phyloP scores from a whole-genome alignment of 2,888 invertebrate genomes.

The Sclerodermus sp. region DNA sequence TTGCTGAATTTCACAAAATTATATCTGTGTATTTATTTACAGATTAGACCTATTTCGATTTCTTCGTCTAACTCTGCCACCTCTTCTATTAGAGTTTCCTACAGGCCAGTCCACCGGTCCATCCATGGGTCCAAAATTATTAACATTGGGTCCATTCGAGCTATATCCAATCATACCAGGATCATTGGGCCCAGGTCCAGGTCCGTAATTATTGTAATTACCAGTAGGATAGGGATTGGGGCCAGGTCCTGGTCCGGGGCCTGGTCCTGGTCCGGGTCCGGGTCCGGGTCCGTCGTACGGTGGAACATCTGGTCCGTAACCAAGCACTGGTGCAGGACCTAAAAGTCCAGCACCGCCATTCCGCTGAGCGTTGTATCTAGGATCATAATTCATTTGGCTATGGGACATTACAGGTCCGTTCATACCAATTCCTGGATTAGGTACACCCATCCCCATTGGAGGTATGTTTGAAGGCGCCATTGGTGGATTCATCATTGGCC shows the following conservation, averaged over 20 bases:
- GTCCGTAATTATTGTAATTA: constrained; percentile 36
- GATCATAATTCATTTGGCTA: constrained; percentile 47
- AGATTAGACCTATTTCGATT: constrained; percentile 45
- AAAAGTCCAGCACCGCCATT: constrained; percentile 49
- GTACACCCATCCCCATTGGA: constrained; percentile 62
- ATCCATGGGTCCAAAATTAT: constrained; percentile 37
- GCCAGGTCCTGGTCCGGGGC: constrained; percentile 18
- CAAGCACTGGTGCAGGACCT: constrained; percentile 47
- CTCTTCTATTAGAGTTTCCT: constrained; percentile 27
- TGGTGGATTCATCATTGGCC: constrained; percentile 41
- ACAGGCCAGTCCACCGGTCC: constrained; percentile 44
- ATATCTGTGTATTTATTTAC: constrained; percentile 37
- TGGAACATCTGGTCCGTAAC: constrained; percentile 38
- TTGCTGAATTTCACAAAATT: too few relatives aligned
- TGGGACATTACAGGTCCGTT: constrained; percentile 33
- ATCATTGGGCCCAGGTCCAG: constrained; percentile 23
- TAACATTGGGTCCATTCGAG: constrained; percentile 33
- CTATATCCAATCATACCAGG: constrained; percentile 32
- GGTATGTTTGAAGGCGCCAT: constrained; percentile 52
- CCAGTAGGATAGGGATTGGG: constrained; percentile 17
- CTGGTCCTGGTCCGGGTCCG: constrained; percentile 18
- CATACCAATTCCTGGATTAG: constrained; percentile 25
- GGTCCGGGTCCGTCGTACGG: constrained; percentile 37
- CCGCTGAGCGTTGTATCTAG: constrained; percentile 41
- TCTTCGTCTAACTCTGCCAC: constrained; percentile 41